Evolutionary conservation across 2,888 invertebrate genomes (phyloP).

Genomic region (Diarsia dahlii): DNA sequence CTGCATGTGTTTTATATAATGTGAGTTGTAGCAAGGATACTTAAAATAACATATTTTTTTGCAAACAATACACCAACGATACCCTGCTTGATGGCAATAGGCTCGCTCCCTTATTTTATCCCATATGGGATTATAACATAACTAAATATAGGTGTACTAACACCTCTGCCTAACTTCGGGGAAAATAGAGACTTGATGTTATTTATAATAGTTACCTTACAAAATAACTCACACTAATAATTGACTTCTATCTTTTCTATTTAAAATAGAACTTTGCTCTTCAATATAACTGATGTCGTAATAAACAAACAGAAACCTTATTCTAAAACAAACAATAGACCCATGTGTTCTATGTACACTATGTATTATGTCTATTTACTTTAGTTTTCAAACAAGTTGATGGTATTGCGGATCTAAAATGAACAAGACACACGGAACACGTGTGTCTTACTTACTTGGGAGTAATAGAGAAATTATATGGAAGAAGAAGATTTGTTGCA

Average conservation of each 20-base stretch:
- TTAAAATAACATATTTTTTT: too few relatives aligned
- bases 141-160: too few relatives aligned
- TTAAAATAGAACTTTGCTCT: constrained; percentile 9
- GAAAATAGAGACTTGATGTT: too few relatives aligned
- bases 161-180: neutral
- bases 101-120: neutral
- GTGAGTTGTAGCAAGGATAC: too few relatives aligned
- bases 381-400: constrained; percentile 12
- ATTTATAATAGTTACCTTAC: neutral
- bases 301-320: constrained; percentile 12
- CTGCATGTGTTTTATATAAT: too few relatives aligned
- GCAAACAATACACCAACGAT: too few relatives aligned
- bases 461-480: too few relatives aligned
- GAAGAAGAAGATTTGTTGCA: too few relatives aligned
- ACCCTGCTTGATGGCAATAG: neutral
- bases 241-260: neutral
- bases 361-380: constrained; percentile 27
- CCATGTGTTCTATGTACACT: constrained; percentile 17
- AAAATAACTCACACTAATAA: neutral
- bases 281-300: constrained; percentile 5
- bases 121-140: neutral
- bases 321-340: constrained; percentile 13
- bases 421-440: too few relatives aligned
- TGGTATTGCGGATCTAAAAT: constrained; percentile 10
- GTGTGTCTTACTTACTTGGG: too few relatives aligned